Base-by-base conservation (phyloP, 1,140 invertebrate species). In the Megathymus violae region DNA sequence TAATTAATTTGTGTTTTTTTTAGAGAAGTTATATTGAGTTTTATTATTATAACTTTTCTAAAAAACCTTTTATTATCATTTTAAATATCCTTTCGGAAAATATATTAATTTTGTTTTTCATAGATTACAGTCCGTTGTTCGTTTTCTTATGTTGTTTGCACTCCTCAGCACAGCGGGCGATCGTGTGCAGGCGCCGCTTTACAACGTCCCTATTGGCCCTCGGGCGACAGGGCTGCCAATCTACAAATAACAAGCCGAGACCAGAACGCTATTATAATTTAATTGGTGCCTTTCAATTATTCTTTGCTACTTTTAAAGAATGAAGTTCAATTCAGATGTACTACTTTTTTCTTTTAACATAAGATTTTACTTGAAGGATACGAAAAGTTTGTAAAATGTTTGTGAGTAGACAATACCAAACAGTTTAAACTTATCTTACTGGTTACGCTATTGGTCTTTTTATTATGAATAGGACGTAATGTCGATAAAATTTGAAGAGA, bases 181-280 rank as follows among this genome's bases (percentile, higher is more conserved):
- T 74, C 71, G 61, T 78, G 79, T 69, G 54, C 80, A 88, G 83
- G 85, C 85, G 85, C 87, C 83, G 76, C 72, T 59, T 56, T 85
- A 89, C 86, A 87, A 74, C 76, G 74, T 80, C 71, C 68, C 76
- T 68, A 86, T 82, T 79, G 84, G 77, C 82, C 80, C 72, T 68
- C 69, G 51, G 80, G 84, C 78, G 76, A 74, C 77, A 85, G 71
- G 79, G 82, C 76, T 88, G 85, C 78, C 85, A 80, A 81, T 81
- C 78, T 76, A 77, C 69, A 74, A 80, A 78, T 80, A 85, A 84
- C 74, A 69, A 79, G 69, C 74, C 64, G 60, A 66, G 64, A 75
- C 69, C 56, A 70, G 63, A 63, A 65, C 46, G 59, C 74, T 74
- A 83, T 87, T 78, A 82, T 83, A 79, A 82, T 78, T 80, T 78